Base-by-base conservation (phyloP, 2,113 vertebrate genomes). In the Ancistrus triradiatus region DNA sequence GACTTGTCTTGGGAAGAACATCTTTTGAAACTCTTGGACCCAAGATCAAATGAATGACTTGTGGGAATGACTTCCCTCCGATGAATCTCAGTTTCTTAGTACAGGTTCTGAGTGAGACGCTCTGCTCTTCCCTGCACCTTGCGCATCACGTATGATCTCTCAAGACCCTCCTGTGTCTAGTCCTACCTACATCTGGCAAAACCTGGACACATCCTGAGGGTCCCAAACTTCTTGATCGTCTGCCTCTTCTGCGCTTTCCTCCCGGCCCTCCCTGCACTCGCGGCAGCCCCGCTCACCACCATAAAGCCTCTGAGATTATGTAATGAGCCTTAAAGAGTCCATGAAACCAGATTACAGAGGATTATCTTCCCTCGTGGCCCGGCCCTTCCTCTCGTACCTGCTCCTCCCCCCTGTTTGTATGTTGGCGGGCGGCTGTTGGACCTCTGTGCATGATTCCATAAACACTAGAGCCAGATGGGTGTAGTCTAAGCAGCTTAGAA, bases 401-500 rank as follows among this genome's bases (percentile, higher is more conserved):
- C 64, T 67, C 75, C 70, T 68, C 61, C 59, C 48, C 11, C 15
- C 46, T 13, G 40, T 46, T 49, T 55, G 31, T 47, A 14, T 43
- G 21, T 21, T 46, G 66, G 71, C 62, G 70, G 62, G 74, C 55
- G 59, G 63, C 63, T 31, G 63, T 46, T 33, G 3, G 19, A 37
- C 47, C 22, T 48, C 21, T 11, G 42, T 59, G 77, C 78, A 78
- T 82, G 81, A 81, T 78, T 82, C 74, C 42, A 72, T 83, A 81
- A 86, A 85, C 87, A 85, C 80, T 77, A 79, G 68, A 85, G 84
- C 83, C 88, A 89, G 88, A 90, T 90, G 88, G 86, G 85, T 76
- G 78, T 74, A 80, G 73, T 61, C 81, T 89, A 90, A 89, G 86
- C 84, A 79, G 85, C 85, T 90, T 90, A 89, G 81, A 83, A 75